A percentile compares a stretch with the other conserved stretches of the same genome.
phyloP scores from a whole-genome alignment of 2,113 vertebrate genomes.

The Oreochromis niloticus region DNA sequence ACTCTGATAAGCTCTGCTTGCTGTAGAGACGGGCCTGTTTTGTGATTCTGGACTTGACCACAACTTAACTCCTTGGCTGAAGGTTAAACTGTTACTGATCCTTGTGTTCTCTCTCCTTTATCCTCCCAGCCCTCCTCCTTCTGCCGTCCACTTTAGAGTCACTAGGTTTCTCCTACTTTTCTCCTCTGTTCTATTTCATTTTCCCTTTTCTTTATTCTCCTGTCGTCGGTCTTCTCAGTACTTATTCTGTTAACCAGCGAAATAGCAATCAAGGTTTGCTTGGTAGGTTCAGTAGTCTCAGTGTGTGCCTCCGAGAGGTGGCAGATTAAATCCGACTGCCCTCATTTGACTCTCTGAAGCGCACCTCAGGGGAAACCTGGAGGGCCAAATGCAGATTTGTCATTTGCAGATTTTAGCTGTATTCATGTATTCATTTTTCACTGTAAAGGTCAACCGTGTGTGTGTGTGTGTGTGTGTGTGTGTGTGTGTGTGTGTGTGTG shows the following conservation, averaged over 20 bases:
- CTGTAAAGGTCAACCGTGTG: conserved; percentile 58
- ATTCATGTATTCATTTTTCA: conserved; percentile 65
- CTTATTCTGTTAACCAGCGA: neutral
- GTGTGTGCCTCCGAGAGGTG: neutral
- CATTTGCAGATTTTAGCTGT: conserved; percentile 63
- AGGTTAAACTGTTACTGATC: conserved; percentile 46
- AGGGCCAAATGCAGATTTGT: conserved; percentile 67
- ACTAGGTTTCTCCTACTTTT: neutral
- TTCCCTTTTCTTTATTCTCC: neutral
- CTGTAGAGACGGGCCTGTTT: conserved; percentile 26
- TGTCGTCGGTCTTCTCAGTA: neutral
- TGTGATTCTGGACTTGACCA: conserved; percentile 52
- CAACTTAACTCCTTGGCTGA: conserved; percentile 36
- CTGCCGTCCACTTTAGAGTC: neutral
- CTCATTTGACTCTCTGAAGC: conserved; percentile 58
- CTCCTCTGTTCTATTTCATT: neutral
- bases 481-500: neutral
- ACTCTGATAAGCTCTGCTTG: conserved; percentile 30
- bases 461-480: neutral
- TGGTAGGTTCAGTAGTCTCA: neutral
- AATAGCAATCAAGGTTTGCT: neutral
- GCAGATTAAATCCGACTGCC: conserved; percentile 52
- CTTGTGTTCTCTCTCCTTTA: neutral
- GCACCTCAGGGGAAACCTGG: conserved; percentile 33
- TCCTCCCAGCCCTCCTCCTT: neutral